Percentiles rank a stretch among this genome's conserved stretches.
Evolutionary conservation across 2,797 vertebrate species (phyloP).

Genomic region (Scyliorhinus canicula): DNA sequence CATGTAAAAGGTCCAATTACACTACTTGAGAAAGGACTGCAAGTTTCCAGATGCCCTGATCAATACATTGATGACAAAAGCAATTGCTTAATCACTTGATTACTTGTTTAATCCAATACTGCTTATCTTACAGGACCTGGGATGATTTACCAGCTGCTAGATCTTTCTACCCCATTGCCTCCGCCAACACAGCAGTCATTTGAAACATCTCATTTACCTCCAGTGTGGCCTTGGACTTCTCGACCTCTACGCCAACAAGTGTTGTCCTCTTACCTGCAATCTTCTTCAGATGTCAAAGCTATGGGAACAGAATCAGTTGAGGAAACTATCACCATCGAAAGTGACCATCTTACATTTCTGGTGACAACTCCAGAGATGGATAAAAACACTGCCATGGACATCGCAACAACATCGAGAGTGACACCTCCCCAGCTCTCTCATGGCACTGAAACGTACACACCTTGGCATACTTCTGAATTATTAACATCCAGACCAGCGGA

Average conservation of each 20-base stretch:
- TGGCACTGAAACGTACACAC: conserved; percentile 63
- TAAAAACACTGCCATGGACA: conserved; percentile 51
- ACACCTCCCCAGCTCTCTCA: conserved; percentile 60
- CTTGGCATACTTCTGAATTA: conserved; percentile 63
- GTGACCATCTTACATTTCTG: conserved; percentile 58
- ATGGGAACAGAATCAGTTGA: conserved; percentile 46
- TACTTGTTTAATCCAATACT: background rate
- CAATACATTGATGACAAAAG: background rate
- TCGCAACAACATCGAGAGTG: conserved; percentile 58
- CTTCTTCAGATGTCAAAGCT: conserved; percentile 56
- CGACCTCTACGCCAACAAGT: background rate
- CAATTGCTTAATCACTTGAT: too few species aligned
- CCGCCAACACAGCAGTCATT: conserved; percentile 44
- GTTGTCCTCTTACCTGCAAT: conserved; percentile 58
- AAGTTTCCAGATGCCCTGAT: too few species aligned
- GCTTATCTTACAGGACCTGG: background rate
- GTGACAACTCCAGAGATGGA: conserved; percentile 60
- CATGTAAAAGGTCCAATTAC: background rate
- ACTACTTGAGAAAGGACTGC: background rate
- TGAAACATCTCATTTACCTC: conserved; percentile 58
- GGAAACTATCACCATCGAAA: conserved; percentile 38
- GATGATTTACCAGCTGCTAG: conserved; percentile 22
- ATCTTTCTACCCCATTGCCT: background rate
- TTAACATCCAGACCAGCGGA: conserved; percentile 56
- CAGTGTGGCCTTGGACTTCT: conserved; percentile 55